Evolutionary conservation across 2,888 invertebrate genomes (phyloP), one percentile per base, ranked within the genome.

Genomic region (Melanotus villosus): DNA sequence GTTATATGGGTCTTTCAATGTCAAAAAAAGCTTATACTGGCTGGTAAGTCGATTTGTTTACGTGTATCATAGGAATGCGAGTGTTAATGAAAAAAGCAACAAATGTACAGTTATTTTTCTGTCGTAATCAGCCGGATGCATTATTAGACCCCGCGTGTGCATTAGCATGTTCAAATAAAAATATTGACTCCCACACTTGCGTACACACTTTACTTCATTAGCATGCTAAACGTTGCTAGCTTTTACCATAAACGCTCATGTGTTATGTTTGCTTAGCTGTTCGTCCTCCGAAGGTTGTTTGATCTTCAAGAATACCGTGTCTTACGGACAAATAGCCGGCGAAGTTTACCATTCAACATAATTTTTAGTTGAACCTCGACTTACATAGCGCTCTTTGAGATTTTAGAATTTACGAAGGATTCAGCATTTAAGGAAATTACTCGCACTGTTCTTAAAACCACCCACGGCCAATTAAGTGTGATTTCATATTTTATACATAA

Each of bases 201-300:
- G 75, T 77, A 79, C 77, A 76, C 76, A 78, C 73, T 74, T 77
- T 68, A 73, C 73, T 72, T 81, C 80, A 80, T 81, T 80, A 80
- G 78, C 79, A 81, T 80, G 78, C 79, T 79, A 80, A 79, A 80
- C 79, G 76, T 76, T 78, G 77, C 78, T 70, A 77, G 76, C 80
- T 80, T 78, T 80, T 79, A 78, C 79, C 79, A 79, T 80, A 80
- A 81, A 80, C 78, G 79, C 75, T 78, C 76, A 79, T 77, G 76
- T 78, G 78, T 72, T 71, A 76, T 80, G 79, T 80, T 81, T 80
- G 78, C 75, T 78, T 80, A 80, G 80, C 79, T 80, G 79, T 78
- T 73, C 77, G 79, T 75, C 79, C 80, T 79, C 76, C 56, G 74
- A 80, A 60, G 79, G 78, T 75, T 79, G 77, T 75, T 71, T 71